Percentiles rank a stretch among this genome's conserved stretches.
Evolutionary conservation across 92 coral and sea anemone species (phyloP).

Genomic region (Isaurus tuberculatus): DNA sequence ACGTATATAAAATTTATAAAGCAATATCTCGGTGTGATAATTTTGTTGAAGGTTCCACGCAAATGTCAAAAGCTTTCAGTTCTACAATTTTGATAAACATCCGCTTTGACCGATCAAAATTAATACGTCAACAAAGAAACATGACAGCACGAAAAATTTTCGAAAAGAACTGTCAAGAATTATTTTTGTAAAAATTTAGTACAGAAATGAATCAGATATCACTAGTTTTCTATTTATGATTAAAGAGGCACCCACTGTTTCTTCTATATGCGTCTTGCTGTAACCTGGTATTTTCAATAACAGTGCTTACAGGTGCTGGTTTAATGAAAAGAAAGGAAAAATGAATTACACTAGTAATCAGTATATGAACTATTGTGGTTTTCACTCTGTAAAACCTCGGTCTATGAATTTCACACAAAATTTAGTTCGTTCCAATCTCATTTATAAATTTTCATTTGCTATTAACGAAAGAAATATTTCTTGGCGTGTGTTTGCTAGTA

Average conservation of each 20-base stretch:
- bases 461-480: neutral
- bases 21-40: neutral
- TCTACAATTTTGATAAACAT: constrained; percentile 7
- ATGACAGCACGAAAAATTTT: neutral
- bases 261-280: too few relatives aligned
- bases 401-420: neutral
- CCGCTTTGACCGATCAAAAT: neutral
- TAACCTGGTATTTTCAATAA: too few relatives aligned
- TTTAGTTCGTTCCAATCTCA: neutral
- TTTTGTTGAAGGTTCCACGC: neutral
- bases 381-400: neutral
- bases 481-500: neutral
- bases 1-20: too few relatives aligned
- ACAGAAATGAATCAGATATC: too few relatives aligned
- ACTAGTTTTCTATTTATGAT: too few relatives aligned
- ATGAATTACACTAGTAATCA: neutral
- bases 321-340: too few relatives aligned
- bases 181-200: neutral
- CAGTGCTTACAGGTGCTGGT: too few relatives aligned
- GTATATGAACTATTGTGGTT: neutral
- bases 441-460: neutral
- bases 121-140: neutral
- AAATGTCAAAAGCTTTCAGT: neutral
- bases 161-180: neutral
- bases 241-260: too few relatives aligned